Percentiles rank a stretch among this genome's conserved stretches.
Conservation (phyloP, 2,113 vertebrate species). For the Sciurus niger region DNA sequence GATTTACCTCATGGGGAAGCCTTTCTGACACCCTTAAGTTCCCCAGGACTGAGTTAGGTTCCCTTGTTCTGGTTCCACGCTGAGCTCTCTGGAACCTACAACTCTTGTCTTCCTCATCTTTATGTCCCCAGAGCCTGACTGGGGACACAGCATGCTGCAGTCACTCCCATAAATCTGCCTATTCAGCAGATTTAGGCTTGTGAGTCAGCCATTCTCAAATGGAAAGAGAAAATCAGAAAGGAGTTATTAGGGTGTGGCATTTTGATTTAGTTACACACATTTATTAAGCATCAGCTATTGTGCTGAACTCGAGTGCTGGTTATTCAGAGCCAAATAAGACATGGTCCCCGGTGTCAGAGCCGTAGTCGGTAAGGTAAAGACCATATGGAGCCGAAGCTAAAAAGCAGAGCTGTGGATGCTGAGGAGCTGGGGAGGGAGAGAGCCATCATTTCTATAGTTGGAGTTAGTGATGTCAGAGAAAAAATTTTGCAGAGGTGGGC, state of each 20-base stretch:
- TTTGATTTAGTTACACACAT: background rate
- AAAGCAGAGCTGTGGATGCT: background rate
- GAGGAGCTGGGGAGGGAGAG: background rate
- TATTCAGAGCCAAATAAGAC: background rate
- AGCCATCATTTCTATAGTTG: background rate
- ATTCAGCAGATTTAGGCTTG: slow-evolving; percentile 47
- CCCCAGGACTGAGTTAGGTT: background rate
- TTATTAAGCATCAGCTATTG: background rate
- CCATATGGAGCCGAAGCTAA: background rate
- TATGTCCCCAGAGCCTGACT: background rate
- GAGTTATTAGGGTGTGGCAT: background rate
- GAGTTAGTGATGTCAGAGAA: background rate
- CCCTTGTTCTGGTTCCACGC: background rate
- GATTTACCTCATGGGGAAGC: background rate
- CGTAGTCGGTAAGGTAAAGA: background rate
- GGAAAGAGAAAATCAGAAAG: slow-evolving; percentile 57
- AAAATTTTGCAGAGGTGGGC: background rate
- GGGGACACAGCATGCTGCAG: background rate
- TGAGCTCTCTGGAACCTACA: background rate
- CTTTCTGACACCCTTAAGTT: background rate
- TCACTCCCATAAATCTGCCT: background rate
- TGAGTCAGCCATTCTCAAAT: slow-evolving; percentile 57
- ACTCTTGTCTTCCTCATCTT: slow-evolving; percentile 8
- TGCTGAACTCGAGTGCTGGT: background rate
- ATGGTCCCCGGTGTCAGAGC: background rate